A percentile compares a stretch with the other conserved stretches of the same genome.
phyloP scores from a whole-genome alignment of 1,140 invertebrate species.

The Pararge aegeria region DNA sequence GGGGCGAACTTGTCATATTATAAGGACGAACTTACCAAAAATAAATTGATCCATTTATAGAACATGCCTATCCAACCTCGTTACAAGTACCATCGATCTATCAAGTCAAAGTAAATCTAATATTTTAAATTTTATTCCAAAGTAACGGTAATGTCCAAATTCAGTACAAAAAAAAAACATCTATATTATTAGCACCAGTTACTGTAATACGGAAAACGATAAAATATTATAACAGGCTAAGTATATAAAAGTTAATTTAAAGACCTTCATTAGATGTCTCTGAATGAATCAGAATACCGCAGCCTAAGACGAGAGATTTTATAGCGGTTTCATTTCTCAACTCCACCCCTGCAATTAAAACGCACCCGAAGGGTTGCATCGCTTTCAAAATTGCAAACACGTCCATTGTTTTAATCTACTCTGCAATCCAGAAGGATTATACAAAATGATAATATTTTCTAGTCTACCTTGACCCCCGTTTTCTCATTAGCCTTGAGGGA shows the following conservation, averaged over 20 bases:
- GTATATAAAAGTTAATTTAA: neutral
- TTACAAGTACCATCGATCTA: too few species aligned
- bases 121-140: too few species aligned
- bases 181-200: too few species aligned
- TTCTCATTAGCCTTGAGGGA: slow-evolving; percentile 12
- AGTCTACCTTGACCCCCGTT: slow-evolving; percentile 39
- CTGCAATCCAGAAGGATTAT: slow-evolving; percentile 53
- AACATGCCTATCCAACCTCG: too few species aligned
- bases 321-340: slow-evolving; percentile 40
- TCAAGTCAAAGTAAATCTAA: too few species aligned
- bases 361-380: slow-evolving; percentile 71
- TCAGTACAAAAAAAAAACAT: too few species aligned
- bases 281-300: slow-evolving; percentile 41
- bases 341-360: slow-evolving; percentile 69
- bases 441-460: slow-evolving; percentile 52
- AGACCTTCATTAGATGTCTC: slow-evolving; percentile 46
- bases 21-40: too few species aligned
- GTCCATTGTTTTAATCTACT: slow-evolving; percentile 75
- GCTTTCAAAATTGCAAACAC: slow-evolving; percentile 50
- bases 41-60: too few species aligned
- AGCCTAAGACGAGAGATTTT: slow-evolving; percentile 51
- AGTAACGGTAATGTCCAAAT: too few species aligned
- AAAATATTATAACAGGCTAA: too few species aligned
- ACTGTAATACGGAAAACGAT: too few species aligned
- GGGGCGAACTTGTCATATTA: too few species aligned